Evolutionary conservation across 2,888 invertebrate genomes (phyloP), one percentile per base, ranked within the genome.

Genomic region (Eilema caniola): DNA sequence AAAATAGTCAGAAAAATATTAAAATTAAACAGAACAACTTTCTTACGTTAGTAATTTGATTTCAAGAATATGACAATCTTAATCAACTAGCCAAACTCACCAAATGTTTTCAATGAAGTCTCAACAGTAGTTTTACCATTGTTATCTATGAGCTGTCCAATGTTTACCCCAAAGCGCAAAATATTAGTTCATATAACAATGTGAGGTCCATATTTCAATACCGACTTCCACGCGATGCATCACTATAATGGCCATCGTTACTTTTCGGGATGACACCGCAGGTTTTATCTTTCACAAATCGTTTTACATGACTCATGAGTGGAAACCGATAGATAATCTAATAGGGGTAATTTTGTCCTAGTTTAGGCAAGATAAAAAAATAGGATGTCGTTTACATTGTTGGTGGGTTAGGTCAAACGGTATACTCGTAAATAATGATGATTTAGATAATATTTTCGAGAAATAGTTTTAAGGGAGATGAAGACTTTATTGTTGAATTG

Each of bases 271-370:
- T 47, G n/a, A n/a, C n/a, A 61, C 53, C 37, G 20, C 24, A 62
- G 56, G 33, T 62, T 69, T 63, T 64, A 73, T 70, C 69, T 73
- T 64, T 57, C 25, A 60, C 67, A 64, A 24, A 59, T 41, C 69
- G 56, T 70, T 73, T 25, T 25, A 61, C 66, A 53, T 23, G 56
- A 53, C 28, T 61, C 41, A n/a, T 56, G 37, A 41, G 57, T 37
- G 25, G 65, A 66, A 41, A 60, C 33, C 37, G 66, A 66, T 60
- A 61, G 66, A 66, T 60, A 61, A 67, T 53, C 8, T 60, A 23
- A 60, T 31, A 23, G 61, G 25, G 47, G 61, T 24, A 31, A 61
- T 53, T 53, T 53, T 67, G 53, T 2, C 20, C 8, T 33, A 60
- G 25, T 12, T 24, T 60, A 25, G 24, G n/a, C 7, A 25, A 11